Evolutionary conservation across 2,888 invertebrate species (phyloP).

Genomic region (Ormyrus rosae): DNA sequence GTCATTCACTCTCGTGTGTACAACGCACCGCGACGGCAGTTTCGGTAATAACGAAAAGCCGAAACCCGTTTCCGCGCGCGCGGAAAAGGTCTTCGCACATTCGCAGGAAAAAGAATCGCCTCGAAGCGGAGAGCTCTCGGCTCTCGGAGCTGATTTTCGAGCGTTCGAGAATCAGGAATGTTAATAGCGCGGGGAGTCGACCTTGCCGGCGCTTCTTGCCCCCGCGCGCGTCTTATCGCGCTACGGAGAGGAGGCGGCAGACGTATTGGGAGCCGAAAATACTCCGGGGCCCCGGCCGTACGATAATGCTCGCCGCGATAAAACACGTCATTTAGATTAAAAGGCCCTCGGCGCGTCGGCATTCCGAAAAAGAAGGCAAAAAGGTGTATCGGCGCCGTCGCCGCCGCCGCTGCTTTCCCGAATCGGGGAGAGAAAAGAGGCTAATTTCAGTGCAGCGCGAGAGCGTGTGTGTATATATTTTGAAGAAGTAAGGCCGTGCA

Average conservation of each 20-base stretch:
- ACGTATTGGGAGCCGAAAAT: conserved; percentile 63
- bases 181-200: conserved; percentile 63
- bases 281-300: conserved; percentile 8
- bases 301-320: conserved; percentile 55
- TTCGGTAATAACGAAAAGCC: too few relatives aligned
- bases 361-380: neutral
- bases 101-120: too few relatives aligned
- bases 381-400: conserved; percentile 53
- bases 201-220: conserved; percentile 29
- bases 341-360: conserved; percentile 54
- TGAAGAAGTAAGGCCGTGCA: too few relatives aligned
- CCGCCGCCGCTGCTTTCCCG: neutral
- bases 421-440: conserved; percentile 48
- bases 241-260: conserved; percentile 34
- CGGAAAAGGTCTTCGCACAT: too few relatives aligned
- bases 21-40: too few relatives aligned
- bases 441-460: neutral
- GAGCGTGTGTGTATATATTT: too few relatives aligned
- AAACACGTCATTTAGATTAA: conserved; percentile 73
- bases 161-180: conserved; percentile 60
- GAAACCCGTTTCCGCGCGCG: too few relatives aligned
- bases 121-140: neutral
- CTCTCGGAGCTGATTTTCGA: neutral
- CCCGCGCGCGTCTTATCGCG: conserved; percentile 47
- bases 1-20: too few relatives aligned